Base-by-base conservation (phyloP, 2,888 invertebrate species). In the Synanthedon myopaeformis region DNA sequence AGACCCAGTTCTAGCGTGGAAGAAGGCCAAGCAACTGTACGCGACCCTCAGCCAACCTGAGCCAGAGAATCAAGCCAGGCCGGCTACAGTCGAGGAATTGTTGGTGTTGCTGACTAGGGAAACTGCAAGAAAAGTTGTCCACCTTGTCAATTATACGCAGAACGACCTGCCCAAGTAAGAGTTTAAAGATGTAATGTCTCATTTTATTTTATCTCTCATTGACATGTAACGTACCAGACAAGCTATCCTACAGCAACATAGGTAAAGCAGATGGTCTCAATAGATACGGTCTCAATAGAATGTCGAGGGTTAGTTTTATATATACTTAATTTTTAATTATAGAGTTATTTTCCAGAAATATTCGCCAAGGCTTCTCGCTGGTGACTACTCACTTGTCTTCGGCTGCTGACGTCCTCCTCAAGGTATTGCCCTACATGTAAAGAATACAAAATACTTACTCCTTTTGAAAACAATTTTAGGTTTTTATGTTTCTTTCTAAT, bases 11-110 rank as follows among this genome's bases (percentile, higher is more conserved):
- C 75, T 91, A 54, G 94, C 94, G 1, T 88, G 92, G 74, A 89
- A 92, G 71, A 94, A 94, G 71, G 92, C 92, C 2, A 91, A 90
- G 62, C 92, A 92, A 60, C 74, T 95, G 51, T 95, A 93, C 92
- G 75, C 74, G 1, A 89, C 89, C 45, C 79, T 95, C 53, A 94
- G 94, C 67, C 79, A 90, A 60, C 91, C 94, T 23, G 95, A 95
- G 69, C 95, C 95, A 0, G 95, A 94, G 79, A 95, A 95, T 81
- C 95, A 95, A 78, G 93, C 93, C 3, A 89, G 94, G 42, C 95
- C 95, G 0, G 89, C 90, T 57, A 94, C 93, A 1, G 72, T 95
- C 41, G 95, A 95, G 69, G 93, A 95, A 69, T 76, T 95, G 58
- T 80, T 94, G 54, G 93, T 94, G 42, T 77, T 95, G 56, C 72